Evolutionary conservation across 2,113 vertebrate genomes (phyloP).

Genomic region (Silurus glanis): DNA sequence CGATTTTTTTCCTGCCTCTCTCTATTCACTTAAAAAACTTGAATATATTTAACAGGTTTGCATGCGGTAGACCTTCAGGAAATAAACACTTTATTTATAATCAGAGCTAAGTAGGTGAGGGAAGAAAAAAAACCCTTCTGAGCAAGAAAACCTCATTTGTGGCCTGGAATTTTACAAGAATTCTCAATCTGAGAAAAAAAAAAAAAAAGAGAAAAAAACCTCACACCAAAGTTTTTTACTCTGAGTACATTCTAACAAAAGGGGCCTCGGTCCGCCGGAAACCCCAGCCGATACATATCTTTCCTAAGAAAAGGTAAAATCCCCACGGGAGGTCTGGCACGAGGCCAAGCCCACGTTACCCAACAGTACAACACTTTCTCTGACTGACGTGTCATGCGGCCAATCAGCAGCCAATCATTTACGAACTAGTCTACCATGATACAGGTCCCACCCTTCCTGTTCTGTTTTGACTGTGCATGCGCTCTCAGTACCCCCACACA

Average conservation of each 20-base stretch:
- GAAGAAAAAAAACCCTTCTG: not conserved
- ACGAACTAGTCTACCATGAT: not conserved
- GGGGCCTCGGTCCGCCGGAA: slow-evolving; percentile 42
- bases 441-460: slow-evolving; percentile 45
- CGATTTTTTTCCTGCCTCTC: not conserved
- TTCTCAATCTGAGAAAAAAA: slow-evolving; percentile 8
- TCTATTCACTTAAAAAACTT: not conserved
- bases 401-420: slow-evolving; percentile 38
- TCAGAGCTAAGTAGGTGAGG: not conserved
- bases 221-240: slow-evolving; percentile 18
- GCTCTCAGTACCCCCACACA: slow-evolving; percentile 21
- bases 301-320: slow-evolving; percentile 57
- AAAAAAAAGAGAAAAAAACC: not conserved
- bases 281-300: slow-evolving; percentile 38
- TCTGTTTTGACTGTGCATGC: slow-evolving; percentile 33
- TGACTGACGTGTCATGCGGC: slow-evolving; percentile 28
- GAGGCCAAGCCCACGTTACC: slow-evolving; percentile 26
- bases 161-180: not conserved
- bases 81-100: slow-evolving; percentile 14
- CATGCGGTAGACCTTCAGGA: not conserved
- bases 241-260: slow-evolving; percentile 1
- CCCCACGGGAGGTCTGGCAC: slow-evolving; percentile 53
- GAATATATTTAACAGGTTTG: too few relatives aligned
- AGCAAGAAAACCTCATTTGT: slow-evolving; percentile 1
- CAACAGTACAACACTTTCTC: slow-evolving; percentile 28